These are phyloP conservation scores for Apeltes quadracus DNA, from an alignment of 2,113 vertebrate species.

Conservation along the genomic window DNA sequence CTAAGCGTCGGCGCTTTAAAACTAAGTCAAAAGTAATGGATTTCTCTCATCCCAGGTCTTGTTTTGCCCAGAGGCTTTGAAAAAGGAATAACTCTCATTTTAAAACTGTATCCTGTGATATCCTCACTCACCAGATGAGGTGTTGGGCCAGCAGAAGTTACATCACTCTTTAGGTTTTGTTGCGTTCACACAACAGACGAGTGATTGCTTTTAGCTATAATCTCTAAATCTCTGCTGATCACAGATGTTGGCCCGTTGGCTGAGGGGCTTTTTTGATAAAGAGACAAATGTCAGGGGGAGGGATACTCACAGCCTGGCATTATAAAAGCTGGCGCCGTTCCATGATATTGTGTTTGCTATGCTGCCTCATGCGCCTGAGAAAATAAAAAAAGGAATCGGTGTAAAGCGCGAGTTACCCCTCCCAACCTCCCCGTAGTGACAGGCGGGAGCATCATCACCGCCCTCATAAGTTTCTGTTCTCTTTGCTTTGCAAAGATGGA, in stretches of 20 bases:
- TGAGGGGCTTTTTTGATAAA: slow-evolving; percentile 72
- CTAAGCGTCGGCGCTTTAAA: slow-evolving; percentile 27
- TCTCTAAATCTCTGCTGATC: slow-evolving; percentile 68
- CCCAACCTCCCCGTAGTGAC: slow-evolving; percentile 6
- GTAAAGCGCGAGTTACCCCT: slow-evolving; percentile 25
- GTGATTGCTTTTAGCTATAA: slow-evolving; percentile 64
- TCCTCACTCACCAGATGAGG: slow-evolving; percentile 28
- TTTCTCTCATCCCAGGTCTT: slow-evolving; percentile 38
- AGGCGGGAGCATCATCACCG: slow-evolving; percentile 32
- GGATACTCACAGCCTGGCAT: slow-evolving; percentile 59
- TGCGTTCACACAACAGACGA: slow-evolving; percentile 46
- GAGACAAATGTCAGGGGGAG: slow-evolving; percentile 69
- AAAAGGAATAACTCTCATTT: slow-evolving; percentile 28
- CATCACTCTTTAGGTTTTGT: slow-evolving; percentile 45
- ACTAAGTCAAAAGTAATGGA: slow-evolving; percentile 32
- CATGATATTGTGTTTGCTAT: slow-evolving; percentile 60
- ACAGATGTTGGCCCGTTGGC: slow-evolving; percentile 71
- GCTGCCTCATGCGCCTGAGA: slow-evolving; percentile 39
- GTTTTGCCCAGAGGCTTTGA: slow-evolving; percentile 45
- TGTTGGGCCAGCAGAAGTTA: slow-evolving; percentile 31
- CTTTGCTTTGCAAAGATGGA: slow-evolving; percentile 25
- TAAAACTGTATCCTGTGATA: slow-evolving; percentile 22
- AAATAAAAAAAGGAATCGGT: slow-evolving; percentile 25
- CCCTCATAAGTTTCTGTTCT: slow-evolving; percentile 19
- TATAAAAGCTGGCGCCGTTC: slow-evolving; percentile 55